These are phyloP conservation scores for Capricornis sumatraensis DNA, from an alignment of 2,113 vertebrate genomes.

Conservation along the genomic window DNA sequence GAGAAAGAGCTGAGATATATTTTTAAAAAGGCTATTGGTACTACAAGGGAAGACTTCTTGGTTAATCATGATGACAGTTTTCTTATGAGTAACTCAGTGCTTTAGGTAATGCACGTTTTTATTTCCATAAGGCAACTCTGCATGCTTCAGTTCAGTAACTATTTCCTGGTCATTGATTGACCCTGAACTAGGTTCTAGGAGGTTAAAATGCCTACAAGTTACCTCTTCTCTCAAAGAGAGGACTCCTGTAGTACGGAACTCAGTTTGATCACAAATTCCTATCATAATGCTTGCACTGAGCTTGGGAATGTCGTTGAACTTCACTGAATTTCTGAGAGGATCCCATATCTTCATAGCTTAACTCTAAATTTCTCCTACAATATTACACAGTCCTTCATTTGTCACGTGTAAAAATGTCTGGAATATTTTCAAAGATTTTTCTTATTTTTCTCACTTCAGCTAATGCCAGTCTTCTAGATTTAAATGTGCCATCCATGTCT, in stretches of 20 bases:
- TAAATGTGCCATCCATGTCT: not conserved
- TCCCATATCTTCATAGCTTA: not conserved
- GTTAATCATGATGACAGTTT: slow-evolving; percentile 28
- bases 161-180: not conserved
- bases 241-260: not conserved
- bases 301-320: not conserved
- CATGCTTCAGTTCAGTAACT: not conserved
- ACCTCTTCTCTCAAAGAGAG: not conserved
- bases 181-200: not conserved
- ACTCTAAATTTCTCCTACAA: not conserved
- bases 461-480: not conserved
- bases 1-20: not conserved
- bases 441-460: not conserved
- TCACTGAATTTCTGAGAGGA: not conserved
- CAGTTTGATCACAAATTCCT: not conserved
- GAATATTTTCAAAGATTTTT: not conserved
- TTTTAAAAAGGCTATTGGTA: not conserved
- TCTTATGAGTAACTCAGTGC: not conserved
- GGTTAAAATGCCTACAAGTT: not conserved
- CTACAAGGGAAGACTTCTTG: not conserved
- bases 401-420: not conserved
- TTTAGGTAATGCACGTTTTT: not conserved
- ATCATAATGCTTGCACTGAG: not conserved
- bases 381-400: not conserved
- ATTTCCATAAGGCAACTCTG: not conserved